Conservation (phyloP, 2,888 invertebrate species). For the Ceratothoa steindachneri region DNA sequence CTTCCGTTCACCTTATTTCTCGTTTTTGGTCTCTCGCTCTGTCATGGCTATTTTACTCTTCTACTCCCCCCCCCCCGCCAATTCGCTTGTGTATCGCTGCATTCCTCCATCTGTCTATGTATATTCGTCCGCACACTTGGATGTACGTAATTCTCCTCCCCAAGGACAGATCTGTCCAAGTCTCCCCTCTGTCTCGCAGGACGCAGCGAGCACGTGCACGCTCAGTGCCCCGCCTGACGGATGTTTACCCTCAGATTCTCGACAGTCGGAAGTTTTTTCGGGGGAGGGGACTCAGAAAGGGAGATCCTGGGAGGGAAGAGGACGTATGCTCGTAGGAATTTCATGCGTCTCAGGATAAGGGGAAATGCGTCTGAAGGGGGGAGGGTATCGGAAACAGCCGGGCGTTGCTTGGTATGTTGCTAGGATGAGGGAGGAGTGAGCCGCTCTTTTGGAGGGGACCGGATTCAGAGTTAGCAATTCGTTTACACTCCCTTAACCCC, state of each 20-base stretch:
- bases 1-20: no score
- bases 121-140: no score
- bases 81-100: no score
- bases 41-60: no score
- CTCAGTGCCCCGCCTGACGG: not conserved
- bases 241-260: not conserved
- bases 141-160: no score
- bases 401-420: not conserved
- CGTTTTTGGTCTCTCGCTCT: no score
- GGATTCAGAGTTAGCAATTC: no score
- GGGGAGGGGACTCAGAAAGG: not conserved
- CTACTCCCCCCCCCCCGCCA: no score
- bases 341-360: not conserved
- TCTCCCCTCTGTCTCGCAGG: not conserved
- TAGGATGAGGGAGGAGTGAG: not conserved
- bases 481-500: no score
- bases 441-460: no score
- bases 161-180: not conserved
- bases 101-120: no score
- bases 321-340: not conserved
- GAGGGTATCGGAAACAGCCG: not conserved
- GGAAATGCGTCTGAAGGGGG: not conserved
- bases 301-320: not conserved
- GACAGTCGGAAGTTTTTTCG: not conserved
- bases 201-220: not conserved